Evolutionary conservation across 2,888 invertebrate genomes (phyloP), one percentile per base, ranked within the genome.

Genomic region (Andrena praecox): DNA sequence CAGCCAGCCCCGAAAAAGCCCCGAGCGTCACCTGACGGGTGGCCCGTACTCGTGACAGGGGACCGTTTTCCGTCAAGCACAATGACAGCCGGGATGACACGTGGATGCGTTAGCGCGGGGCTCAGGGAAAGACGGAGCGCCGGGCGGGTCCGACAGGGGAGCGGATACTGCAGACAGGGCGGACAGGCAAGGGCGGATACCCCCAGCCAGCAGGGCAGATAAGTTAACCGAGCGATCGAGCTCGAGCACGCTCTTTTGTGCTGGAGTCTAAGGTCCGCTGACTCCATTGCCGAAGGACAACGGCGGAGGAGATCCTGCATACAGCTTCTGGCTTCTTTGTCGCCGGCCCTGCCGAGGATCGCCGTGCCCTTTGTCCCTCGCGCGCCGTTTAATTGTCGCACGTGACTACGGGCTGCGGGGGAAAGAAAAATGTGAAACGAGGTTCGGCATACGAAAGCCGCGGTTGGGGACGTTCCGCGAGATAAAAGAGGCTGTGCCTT

Each of bases 211-310:
- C 67, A 71, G 62, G 42, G 69, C 64, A 70, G 84, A 77, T 84
- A 80, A 86, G 85, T 84, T 86, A 84, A 82, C 76, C 85, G 84
- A 77, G 68, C 82, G 84, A 76, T 78, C 84, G 87, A 42, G 42
- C 62, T 60, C 74, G 60, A 72, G 68, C 67, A 48, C 68, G 50
- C 66, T 69, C 87, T 87, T 87, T 87, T 87, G 87, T 87, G 81
- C 74, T 69, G 69, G 82, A 67, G 56, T 78, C 85, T 86, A 86
- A 87, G 87, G 77, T 87, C 80, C 77, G 76, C 82, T 87, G 87
- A 85, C 77, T 87, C 87, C 69, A 87, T 87, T 87, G 86, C 68
- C 77, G 67, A 87, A 85, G 87, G 87, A 85, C 83, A 87, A 83
- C 78, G 35, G 62, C 76, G 72, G 71, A 56, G 24, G 24, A 56